Evolutionary conservation across 2,888 invertebrate species (phyloP).

Genomic region (Dryadula phaetusa): DNA sequence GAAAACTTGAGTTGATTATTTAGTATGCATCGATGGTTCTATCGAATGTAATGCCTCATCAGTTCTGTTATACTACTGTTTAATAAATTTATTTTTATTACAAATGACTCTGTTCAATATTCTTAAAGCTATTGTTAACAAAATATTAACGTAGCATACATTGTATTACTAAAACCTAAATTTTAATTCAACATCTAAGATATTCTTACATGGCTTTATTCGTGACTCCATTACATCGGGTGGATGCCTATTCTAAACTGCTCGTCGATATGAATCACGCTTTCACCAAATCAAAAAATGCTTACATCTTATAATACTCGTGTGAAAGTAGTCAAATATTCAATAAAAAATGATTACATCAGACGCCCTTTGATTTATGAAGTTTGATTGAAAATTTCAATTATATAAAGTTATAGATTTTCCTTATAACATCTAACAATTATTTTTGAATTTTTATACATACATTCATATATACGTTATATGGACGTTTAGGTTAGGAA

Average conservation of each 20-base stretch:
- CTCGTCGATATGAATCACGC: conserved; percentile 19
- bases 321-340: conserved; percentile 17
- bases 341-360: conserved; percentile 9
- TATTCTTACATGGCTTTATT: not conserved
- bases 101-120: not conserved
- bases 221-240: conserved; percentile 25
- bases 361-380: conserved; percentile 13
- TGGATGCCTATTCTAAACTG: conserved; percentile 24
- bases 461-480: too few relatives aligned
- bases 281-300: conserved; percentile 24
- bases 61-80: not conserved
- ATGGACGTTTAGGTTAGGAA: too few relatives aligned
- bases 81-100: not conserved
- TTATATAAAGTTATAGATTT: not conserved
- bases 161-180: not conserved
- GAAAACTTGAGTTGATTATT: conserved; percentile 4
- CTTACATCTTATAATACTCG: conserved; percentile 16
- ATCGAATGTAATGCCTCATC: conserved; percentile 2
- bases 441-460: not conserved
- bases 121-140: too few relatives aligned
- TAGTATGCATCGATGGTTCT: conserved; percentile 6
- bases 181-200: not conserved
- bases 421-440: not conserved
- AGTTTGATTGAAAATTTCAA: conserved; percentile 7
- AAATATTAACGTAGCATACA: too few relatives aligned